These are phyloP conservation scores for Scarus forsteni DNA, from an alignment of 2,797 vertebrate genomes.

Conservation along the genomic window DNA sequence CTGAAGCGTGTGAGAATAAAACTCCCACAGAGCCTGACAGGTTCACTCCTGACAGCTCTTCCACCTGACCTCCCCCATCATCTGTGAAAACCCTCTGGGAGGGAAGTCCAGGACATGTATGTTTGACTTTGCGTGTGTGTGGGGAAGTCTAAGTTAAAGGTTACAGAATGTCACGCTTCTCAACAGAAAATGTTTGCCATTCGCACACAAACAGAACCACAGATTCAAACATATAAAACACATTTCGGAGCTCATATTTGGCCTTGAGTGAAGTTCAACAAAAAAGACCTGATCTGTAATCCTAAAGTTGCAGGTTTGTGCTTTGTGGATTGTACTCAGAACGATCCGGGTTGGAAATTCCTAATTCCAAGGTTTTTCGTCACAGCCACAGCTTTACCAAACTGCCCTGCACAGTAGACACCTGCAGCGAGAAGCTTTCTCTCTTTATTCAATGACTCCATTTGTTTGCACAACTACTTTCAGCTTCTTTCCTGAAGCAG, in stretches of 20 bases:
- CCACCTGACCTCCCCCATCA: not conserved
- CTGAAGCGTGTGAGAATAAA: conserved; percentile 30
- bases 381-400: too few species aligned
- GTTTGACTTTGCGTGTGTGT: not conserved
- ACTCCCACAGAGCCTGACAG: conserved; percentile 25
- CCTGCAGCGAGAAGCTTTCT: too few species aligned
- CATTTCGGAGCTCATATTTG: not conserved
- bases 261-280: too few species aligned
- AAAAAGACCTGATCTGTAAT: too few species aligned
- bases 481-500: too few species aligned
- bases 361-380: too few species aligned
- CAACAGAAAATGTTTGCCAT: not conserved
- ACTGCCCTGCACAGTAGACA: too few species aligned
- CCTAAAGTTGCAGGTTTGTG: too few species aligned
- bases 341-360: too few species aligned
- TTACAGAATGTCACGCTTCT: not conserved
- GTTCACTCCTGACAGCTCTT: conserved; percentile 12
- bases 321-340: too few species aligned
- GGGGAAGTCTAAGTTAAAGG: not conserved
- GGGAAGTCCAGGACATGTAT: conserved; percentile 1
- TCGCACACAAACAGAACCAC: not conserved
- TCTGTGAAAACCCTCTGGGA: conserved; percentile 1
- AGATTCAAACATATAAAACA: not conserved
- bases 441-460: too few species aligned
- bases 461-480: too few species aligned